Evolutionary conservation across 2,888 invertebrate species (phyloP).

Genomic region (Timema podura): DNA sequence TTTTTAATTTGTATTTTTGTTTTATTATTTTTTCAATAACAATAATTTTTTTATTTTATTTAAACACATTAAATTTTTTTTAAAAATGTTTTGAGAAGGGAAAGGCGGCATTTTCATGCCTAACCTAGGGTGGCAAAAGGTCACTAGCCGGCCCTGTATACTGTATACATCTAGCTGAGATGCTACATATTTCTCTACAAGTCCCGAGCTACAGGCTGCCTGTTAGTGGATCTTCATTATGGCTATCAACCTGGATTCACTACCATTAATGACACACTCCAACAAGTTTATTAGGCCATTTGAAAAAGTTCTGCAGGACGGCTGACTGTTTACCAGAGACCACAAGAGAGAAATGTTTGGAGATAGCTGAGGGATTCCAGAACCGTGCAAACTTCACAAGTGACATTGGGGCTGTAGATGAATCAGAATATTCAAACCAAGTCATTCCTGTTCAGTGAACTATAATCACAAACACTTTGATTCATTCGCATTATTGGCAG

Average conservation of each 20-base stretch:
- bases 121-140: too few relatives aligned
- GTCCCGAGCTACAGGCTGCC: neutral
- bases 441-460: neutral
- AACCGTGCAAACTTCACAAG: neutral
- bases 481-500: neutral
- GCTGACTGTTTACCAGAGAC: neutral
- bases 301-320: neutral
- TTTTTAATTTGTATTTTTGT: too few relatives aligned
- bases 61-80: too few relatives aligned
- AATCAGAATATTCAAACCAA: slow-evolving; percentile 6
- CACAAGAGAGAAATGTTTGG: neutral
- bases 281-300: neutral
- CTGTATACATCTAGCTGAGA: neutral
- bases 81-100: too few relatives aligned
- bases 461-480: neutral
- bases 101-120: too few relatives aligned
- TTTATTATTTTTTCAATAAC: too few relatives aligned
- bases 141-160: too few relatives aligned
- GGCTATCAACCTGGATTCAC: neutral
- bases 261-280: neutral
- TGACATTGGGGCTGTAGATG: neutral
- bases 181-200: neutral
- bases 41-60: too few relatives aligned
- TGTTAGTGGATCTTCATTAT: neutral
- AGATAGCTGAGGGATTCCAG: slow-evolving; percentile 4